Percentiles rank a stretch among this genome's conserved stretches.
Evolutionary conservation across 2,888 invertebrate genomes (phyloP).

Genomic region (Trypoxylon attenuatum): DNA sequence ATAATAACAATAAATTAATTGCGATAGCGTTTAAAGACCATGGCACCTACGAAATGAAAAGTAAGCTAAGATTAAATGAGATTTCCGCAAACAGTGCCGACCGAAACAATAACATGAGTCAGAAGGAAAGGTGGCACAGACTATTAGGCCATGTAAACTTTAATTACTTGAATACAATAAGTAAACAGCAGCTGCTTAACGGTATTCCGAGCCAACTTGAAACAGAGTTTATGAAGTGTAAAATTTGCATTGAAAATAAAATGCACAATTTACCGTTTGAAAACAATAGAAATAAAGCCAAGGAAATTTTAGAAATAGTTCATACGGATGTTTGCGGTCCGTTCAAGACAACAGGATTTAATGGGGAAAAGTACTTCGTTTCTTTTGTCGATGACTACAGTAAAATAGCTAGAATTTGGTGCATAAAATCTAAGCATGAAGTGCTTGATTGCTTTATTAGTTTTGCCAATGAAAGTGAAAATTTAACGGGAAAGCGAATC

Average conservation of each 20-base stretch:
- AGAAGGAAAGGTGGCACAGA: slow-evolving; percentile 30
- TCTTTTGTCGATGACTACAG: neutral
- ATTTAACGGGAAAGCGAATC: neutral
- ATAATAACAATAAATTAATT: slow-evolving; percentile 1
- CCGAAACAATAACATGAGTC: slow-evolving; percentile 11
- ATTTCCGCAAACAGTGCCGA: slow-evolving; percentile 9
- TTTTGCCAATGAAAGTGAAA: neutral
- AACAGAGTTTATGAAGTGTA: slow-evolving; percentile 26
- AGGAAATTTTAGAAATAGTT: neutral
- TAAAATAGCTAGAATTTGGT: neutral
- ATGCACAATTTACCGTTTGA: neutral
- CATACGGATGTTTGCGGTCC: neutral
- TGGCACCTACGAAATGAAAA: slow-evolving; percentile 15
- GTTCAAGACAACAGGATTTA: neutral
- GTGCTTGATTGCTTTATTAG: neutral
- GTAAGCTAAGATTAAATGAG: slow-evolving; percentile 11
- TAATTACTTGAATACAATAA: slow-evolving; percentile 2
- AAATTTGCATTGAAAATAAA: slow-evolving; percentile 15
- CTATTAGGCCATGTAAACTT: slow-evolving; percentile 31
- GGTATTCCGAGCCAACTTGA: slow-evolving; percentile 24
- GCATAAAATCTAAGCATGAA: neutral
- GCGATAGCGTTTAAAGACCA: slow-evolving; percentile 15
- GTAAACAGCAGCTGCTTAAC: slow-evolving; percentile 17
- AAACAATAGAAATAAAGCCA: neutral
- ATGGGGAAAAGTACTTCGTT: neutral